These are phyloP conservation scores for Zaprionus africanus DNA, from an alignment of 1,140 invertebrate genomes.

Conservation along the genomic window DNA sequence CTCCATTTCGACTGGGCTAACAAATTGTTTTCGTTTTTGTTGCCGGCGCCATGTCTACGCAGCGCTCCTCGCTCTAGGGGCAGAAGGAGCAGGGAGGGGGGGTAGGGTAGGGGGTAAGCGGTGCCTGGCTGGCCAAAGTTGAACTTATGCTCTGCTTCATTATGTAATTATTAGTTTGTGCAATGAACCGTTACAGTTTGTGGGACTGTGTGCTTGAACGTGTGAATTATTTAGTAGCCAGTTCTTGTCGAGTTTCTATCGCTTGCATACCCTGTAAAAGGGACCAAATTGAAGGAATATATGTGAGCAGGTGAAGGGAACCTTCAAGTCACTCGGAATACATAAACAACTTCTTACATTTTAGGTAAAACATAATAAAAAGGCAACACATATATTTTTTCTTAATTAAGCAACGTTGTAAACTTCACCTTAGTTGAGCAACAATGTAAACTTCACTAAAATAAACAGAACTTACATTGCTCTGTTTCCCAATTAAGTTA, in stretches of 20 bases:
- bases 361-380: background rate
- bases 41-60: background rate
- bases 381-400: too few species aligned
- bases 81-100: background rate
- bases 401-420: background rate
- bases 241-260: background rate
- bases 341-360: background rate
- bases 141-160: conserved; percentile 65
- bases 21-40: conserved; percentile 20
- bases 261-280: background rate
- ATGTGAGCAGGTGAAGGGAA: background rate
- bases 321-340: background rate
- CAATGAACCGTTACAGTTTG: conserved; percentile 73
- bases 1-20: conserved; percentile 4
- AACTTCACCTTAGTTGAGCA: too few species aligned
- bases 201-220: conserved; percentile 39
- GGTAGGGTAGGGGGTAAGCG: background rate
- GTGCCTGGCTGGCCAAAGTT: conserved; percentile 54
- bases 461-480: too few species aligned
- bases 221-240: conserved; percentile 69
- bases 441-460: background rate
- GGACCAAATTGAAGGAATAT: background rate
- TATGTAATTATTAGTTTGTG: conserved; percentile 80
- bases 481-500: too few species aligned
- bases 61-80: background rate